Evolutionary conservation across 2,888 invertebrate genomes (phyloP).

Genomic region (Parnassius mnemosyne): DNA sequence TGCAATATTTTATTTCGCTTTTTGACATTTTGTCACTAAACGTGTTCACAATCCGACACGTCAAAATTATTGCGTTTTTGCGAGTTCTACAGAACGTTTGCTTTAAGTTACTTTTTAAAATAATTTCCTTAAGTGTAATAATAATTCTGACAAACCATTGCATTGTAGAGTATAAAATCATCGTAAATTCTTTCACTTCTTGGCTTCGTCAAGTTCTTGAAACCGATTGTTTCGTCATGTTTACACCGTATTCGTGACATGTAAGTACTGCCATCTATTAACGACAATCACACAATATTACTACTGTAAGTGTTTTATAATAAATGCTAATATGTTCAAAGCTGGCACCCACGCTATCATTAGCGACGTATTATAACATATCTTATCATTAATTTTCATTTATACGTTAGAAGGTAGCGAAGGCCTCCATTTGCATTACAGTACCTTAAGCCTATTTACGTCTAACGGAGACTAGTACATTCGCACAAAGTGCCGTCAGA

Average conservation of each 20-base stretch:
- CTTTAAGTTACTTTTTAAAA: no score
- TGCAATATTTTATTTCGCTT: conserved; percentile 30
- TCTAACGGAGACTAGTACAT: conserved; percentile 1
- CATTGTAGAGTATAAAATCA: no score
- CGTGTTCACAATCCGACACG: background rate
- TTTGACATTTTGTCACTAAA: conserved; percentile 4
- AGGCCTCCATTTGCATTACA: background rate
- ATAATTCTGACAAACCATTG: no score
- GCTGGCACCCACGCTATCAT: background rate
- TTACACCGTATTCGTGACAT: no score
- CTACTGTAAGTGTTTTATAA: no score
- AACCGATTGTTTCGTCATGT: no score
- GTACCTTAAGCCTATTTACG: conserved; percentile 5
- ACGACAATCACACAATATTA: no score
- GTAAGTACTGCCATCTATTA: no score
- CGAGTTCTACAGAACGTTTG: background rate
- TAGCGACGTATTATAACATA: background rate
- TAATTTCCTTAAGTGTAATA: no score
- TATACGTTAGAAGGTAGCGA: background rate
- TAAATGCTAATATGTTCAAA: no score
- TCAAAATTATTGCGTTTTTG: conserved; percentile 2
- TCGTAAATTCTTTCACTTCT: no score
- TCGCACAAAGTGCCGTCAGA: conserved; percentile 5
- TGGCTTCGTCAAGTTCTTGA: no score
- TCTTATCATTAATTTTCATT: background rate